Base-by-base conservation (phyloP, 53 echinoderm and acorn worm species). In the Henricia sp. region DNA sequence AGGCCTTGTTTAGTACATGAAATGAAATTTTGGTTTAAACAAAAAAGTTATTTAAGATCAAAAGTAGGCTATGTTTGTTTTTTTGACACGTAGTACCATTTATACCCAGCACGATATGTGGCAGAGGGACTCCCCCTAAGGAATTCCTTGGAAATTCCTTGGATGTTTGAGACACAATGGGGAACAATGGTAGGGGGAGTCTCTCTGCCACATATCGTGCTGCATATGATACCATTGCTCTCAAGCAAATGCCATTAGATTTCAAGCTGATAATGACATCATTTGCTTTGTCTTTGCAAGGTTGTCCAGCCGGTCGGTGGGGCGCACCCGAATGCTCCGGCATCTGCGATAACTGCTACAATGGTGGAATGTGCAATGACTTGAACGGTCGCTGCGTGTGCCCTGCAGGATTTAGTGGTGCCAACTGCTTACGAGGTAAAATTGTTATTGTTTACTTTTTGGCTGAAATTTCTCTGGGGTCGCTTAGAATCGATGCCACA, bases 331-430 rank as follows among this genome's bases (percentile, higher is more conserved):
- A 69, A 24, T 95, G 95, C 56, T 20, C 57, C 2, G 82, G 95
- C 1, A 44, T 92, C 4, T 95, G 95, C 65, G 92, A 91, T 43
- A 75, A 69, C n/a, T 95, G 95, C 58, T 95, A 92, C 82, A 92
- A 95, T n/a, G 95, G 95, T 37, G 95, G 95, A 0, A 65, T 95
- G 0, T 95, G 95, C 58, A 88, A 92, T 41, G 87, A 89, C 50
- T 29, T 64, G n/a, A 67, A 90, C 3, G 95, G 92, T 1, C 54
- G 84, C 14, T 95, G 92, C 16, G 55, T 89, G 0, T 95, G 95
- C 23, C 90, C 95, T 1, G 90, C 92, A 17, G 95, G 95, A 38
- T 95, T 95, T 60, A 50, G 23, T 2, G 90, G 92, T 23, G 24
- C 25, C 3, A 87, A 95, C 64, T 95, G 95, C 37, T 67, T 91